These are phyloP conservation scores for Lepidocyrtinus sp. DNA, from an alignment of 2,888 invertebrate genomes.

Conservation along the genomic window DNA sequence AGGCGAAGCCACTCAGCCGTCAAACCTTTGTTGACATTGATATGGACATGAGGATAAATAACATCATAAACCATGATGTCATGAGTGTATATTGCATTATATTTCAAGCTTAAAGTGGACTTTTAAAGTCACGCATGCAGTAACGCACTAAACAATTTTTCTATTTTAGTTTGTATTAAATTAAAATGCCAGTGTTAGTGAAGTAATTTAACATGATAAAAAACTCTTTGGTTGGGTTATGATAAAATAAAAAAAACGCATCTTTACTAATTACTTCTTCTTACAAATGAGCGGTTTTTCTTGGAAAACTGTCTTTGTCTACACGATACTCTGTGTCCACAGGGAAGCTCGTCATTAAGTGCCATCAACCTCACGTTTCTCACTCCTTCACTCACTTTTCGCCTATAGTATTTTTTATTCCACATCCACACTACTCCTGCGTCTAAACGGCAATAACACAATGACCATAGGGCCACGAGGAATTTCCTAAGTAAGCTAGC, in stretches of 20 bases:
- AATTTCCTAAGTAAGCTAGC: too few relatives aligned
- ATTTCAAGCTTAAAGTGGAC: background rate
- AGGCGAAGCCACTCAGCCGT: slow-evolving; percentile 35
- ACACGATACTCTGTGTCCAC: background rate
- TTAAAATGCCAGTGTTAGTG: too few relatives aligned
- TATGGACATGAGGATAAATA: slow-evolving; percentile 20
- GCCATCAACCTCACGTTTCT: background rate
- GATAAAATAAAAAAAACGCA: background rate
- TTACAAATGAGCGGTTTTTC: slow-evolving; percentile 29
- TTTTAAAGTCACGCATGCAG: background rate
- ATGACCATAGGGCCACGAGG: too few relatives aligned
- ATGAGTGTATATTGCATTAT: background rate
- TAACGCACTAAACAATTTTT: too few relatives aligned
- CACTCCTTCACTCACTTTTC: slow-evolving; percentile 25
- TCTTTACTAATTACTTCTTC: background rate
- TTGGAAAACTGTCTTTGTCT: slow-evolving; percentile 40
- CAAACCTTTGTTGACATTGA: slow-evolving; percentile 45
- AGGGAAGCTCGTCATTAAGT: background rate
- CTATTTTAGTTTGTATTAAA: too few relatives aligned
- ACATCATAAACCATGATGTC: background rate
- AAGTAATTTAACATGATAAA: too few relatives aligned
- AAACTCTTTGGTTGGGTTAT: too few relatives aligned
- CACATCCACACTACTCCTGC: too few relatives aligned
- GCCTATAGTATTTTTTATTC: too few relatives aligned
- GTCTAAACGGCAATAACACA: too few relatives aligned